Conservation (phyloP, 1,140 invertebrate genomes). For the Mylabris phalerata region DNA sequence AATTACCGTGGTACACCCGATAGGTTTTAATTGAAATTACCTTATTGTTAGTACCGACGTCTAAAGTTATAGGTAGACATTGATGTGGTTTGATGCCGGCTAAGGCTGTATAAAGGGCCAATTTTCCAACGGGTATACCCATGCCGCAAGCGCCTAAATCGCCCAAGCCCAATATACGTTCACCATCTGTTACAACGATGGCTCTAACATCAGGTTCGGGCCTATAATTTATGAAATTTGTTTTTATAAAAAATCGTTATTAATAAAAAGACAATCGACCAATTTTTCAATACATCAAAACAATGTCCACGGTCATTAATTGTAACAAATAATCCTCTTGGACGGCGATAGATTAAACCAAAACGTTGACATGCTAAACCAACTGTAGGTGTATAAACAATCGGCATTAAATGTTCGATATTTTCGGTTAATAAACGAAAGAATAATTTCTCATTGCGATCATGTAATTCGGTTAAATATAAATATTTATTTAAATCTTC, state of each 20-base stretch:
- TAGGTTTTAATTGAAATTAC: slow-evolving; percentile 11
- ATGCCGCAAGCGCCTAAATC: slow-evolving; percentile 92
- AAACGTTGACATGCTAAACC: slow-evolving; percentile 93
- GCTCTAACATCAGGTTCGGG: slow-evolving; percentile 83
- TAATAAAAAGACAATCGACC: slow-evolving; percentile 44
- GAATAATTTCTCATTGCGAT: slow-evolving; percentile 86
- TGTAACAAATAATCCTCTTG: slow-evolving; percentile 91
- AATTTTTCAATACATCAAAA: slow-evolving; percentile 76
- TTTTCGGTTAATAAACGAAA: slow-evolving; percentile 86
- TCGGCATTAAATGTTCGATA: slow-evolving; percentile 79
- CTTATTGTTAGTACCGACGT: slow-evolving; percentile 72
- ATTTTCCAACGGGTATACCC: slow-evolving; percentile 89
- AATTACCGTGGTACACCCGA: background rate
- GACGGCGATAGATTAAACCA: slow-evolving; percentile 85
- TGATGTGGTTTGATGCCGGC: slow-evolving; percentile 87
- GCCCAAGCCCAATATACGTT: slow-evolving; percentile 85
- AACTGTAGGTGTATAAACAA: slow-evolving; percentile 91
- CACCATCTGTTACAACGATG: slow-evolving; percentile 90
- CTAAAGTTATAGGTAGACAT: slow-evolving; percentile 81
- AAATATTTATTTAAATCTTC: slow-evolving; percentile 88
- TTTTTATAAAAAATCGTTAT: background rate
- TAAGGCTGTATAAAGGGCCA: slow-evolving; percentile 85
- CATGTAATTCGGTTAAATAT: slow-evolving; percentile 74
- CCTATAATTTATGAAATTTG: slow-evolving; percentile 47
- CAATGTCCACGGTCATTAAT: slow-evolving; percentile 93